Conservation (phyloP, 2,113 vertebrate genomes). For the Gymnocephalus cernua region DNA sequence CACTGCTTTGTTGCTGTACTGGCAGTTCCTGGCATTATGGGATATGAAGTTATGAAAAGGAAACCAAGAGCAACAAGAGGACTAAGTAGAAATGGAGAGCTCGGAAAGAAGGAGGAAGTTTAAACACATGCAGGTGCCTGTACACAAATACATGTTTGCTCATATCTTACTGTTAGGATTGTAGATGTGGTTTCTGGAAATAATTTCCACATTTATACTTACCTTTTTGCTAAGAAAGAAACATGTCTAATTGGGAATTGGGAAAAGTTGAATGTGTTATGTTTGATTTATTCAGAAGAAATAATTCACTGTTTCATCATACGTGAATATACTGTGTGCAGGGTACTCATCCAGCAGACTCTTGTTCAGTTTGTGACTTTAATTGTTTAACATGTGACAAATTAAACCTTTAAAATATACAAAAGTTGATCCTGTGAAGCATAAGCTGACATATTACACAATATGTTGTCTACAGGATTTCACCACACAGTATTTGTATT, state of each 20-base stretch:
- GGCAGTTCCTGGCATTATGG: conserved; percentile 24
- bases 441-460: not conserved
- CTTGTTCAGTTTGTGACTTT: not conserved
- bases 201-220: not conserved
- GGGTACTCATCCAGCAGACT: not conserved
- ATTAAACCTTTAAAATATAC: not conserved
- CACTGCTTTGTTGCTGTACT: not conserved
- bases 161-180: conserved; percentile 11
- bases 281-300: not conserved
- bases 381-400: not conserved
- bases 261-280: not conserved
- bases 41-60: conserved; percentile 4
- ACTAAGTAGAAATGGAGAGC: conserved; percentile 50
- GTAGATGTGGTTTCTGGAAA: not conserved
- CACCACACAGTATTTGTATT: not conserved
- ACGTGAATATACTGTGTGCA: not conserved
- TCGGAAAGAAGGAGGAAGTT: not conserved
- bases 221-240: not conserved
- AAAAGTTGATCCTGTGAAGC: not conserved
- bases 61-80: conserved; percentile 32
- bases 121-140: not conserved
- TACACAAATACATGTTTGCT: not conserved
- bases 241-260: not conserved
- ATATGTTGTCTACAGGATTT: not conserved
- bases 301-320: not conserved